phyloP scores from a whole-genome alignment of 2,888 invertebrate species.

The Hydraecia micacea region DNA sequence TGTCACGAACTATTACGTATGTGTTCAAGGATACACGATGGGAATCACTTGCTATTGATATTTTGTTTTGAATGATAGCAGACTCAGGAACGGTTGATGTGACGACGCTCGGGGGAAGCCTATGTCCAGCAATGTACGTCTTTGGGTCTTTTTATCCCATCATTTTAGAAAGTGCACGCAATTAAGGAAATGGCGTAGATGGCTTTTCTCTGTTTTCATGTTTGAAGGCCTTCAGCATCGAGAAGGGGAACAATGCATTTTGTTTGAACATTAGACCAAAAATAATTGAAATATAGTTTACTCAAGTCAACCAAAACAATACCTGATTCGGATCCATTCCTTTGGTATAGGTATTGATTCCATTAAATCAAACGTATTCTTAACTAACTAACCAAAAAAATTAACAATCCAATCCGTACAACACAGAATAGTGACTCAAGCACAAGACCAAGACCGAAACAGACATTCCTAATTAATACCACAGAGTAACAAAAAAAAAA shows the following conservation, averaged over 20 bases:
- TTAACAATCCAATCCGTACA: constrained; percentile 7
- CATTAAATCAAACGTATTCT: constrained; percentile 1
- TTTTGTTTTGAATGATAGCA: background rate
- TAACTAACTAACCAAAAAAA: constrained; percentile 8
- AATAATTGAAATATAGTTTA: background rate
- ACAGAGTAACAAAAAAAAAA: constrained; percentile 46
- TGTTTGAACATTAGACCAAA: background rate
- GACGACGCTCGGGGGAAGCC: too few species aligned
- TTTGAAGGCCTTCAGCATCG: background rate
- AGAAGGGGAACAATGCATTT: too few species aligned
- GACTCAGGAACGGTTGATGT: background rate
- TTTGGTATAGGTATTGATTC: background rate
- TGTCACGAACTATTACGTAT: constrained; percentile 67
- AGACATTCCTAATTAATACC: constrained; percentile 64
- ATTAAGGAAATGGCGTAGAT: too few species aligned
- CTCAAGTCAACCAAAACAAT: background rate
- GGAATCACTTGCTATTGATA: constrained; percentile 46
- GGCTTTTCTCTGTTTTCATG: too few species aligned
- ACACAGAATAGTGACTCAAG: constrained; percentile 44
- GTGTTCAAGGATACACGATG: constrained; percentile 30
- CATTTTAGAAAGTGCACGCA: too few species aligned
- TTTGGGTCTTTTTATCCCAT: background rate
- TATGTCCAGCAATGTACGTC: background rate
- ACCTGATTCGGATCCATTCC: background rate
- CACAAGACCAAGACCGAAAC: constrained; percentile 28